Conservation (phyloP, 2,797 vertebrate species). For the Zalophus californianus region DNA sequence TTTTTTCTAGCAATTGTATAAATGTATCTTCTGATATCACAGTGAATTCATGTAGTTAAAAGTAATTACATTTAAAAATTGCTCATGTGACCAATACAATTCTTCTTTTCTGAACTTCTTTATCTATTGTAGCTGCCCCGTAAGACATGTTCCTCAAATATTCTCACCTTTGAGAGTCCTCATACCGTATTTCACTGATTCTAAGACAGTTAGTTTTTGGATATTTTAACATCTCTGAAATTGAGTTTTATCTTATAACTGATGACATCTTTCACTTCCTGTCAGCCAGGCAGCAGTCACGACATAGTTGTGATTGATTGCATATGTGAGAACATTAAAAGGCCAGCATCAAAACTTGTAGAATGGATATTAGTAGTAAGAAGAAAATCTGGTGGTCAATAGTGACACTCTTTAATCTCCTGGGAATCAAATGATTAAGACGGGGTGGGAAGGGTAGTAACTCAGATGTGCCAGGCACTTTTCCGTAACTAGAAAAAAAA, state of each 20-base stretch:
- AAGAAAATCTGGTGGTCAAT: neutral
- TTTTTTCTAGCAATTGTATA: slow-evolving; percentile 5
- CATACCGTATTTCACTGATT: neutral
- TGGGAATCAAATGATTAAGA: neutral
- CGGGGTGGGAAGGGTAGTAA: neutral
- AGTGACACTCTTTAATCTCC: neutral
- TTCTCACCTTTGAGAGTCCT: neutral
- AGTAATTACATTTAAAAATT: neutral
- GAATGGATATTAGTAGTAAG: neutral
- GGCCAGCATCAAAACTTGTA: neutral
- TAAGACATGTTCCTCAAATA: neutral
- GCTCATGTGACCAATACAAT: neutral
- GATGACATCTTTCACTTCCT: neutral
- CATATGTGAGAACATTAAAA: slow-evolving; percentile 1
- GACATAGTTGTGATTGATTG: neutral
- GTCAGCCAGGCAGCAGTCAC: neutral
- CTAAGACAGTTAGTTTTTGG: neutral
- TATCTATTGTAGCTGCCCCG: neutral
- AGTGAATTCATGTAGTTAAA: neutral
- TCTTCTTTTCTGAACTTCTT: neutral
- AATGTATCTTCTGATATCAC: neutral
- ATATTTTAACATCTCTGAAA: slow-evolving; percentile 27
- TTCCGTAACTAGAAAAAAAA: neutral
- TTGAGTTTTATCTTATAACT: slow-evolving; percentile 29
- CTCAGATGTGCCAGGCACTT: neutral